phyloP scores from a whole-genome alignment of 1,140 invertebrate species.

The Metopolophium dirhodum region DNA sequence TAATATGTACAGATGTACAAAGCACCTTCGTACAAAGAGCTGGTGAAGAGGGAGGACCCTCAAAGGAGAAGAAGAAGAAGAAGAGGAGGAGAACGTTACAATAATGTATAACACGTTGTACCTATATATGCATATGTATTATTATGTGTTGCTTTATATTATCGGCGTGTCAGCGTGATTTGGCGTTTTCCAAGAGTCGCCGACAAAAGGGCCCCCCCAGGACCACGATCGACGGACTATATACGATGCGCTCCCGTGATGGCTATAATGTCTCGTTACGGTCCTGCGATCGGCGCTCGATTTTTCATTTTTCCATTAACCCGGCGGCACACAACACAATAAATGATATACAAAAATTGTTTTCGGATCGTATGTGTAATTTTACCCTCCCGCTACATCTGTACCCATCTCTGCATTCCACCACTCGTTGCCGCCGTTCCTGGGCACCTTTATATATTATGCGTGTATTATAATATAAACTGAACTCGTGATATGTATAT shows the following conservation, averaged over 20 bases:
- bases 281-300: background rate
- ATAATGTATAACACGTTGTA: background rate
- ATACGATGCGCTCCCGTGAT: background rate
- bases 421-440: background rate
- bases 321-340: background rate
- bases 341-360: background rate
- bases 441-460: background rate
- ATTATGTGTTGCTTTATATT: background rate
- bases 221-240: conserved; percentile 1
- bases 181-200: conserved; percentile 41
- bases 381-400: background rate
- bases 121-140: background rate
- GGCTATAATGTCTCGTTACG: background rate
- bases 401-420: background rate
- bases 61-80: background rate
- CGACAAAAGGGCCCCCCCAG: conserved; percentile 32
- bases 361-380: conserved; percentile 10
- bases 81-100: background rate
- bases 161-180: conserved; percentile 42
- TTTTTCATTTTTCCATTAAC: conserved; percentile 50
- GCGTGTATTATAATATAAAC: background rate
- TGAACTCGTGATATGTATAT: no score
- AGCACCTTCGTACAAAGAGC: background rate
- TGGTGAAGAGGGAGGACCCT: background rate
- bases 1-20: background rate